phyloP scores from a whole-genome alignment of 2,888 invertebrate species.

The Beris chalybata region DNA sequence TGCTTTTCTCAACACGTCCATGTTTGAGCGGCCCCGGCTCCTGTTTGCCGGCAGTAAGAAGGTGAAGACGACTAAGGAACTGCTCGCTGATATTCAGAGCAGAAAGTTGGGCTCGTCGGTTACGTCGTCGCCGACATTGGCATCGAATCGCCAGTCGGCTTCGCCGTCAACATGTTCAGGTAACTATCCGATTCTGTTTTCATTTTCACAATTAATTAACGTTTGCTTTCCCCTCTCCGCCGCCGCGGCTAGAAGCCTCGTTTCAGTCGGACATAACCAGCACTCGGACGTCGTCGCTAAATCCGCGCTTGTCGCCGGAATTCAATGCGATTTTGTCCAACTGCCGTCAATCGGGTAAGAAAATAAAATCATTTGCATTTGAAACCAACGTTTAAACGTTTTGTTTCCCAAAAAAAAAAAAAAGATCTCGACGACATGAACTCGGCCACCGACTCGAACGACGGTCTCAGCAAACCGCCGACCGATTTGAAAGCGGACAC shows the following conservation, averaged over 20 bases:
- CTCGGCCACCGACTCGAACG: conserved; percentile 25
- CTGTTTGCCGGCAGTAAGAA: conserved; percentile 47
- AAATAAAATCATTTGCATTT: no score
- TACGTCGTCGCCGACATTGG: conserved; percentile 43
- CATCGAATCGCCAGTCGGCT: conserved; percentile 41
- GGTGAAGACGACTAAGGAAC: conserved; percentile 55
- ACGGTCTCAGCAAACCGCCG: not conserved
- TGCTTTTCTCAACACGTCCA: conserved; percentile 48
- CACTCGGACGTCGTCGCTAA: conserved; percentile 7
- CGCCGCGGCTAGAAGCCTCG: conserved; percentile 45
- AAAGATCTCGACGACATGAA: conserved; percentile 16
- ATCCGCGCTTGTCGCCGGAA: conserved; percentile 12
- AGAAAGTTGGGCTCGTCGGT: conserved; percentile 45
- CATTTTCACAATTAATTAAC: not conserved
- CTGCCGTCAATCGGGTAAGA: conserved; percentile 16
- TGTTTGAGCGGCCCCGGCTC: conserved; percentile 43
- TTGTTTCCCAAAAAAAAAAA: no score
- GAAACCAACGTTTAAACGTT: no score
- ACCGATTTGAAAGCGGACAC: no score
- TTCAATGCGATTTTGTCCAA: not conserved
- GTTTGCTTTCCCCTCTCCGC: not conserved
- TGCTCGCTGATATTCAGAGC: conserved; percentile 55
- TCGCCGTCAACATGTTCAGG: conserved; percentile 51
- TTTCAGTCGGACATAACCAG: conserved; percentile 42
- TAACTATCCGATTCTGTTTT: conserved; percentile 35